Conservation (phyloP, 2,797 vertebrate genomes). For the Pseudocheirus occidentalis region DNA sequence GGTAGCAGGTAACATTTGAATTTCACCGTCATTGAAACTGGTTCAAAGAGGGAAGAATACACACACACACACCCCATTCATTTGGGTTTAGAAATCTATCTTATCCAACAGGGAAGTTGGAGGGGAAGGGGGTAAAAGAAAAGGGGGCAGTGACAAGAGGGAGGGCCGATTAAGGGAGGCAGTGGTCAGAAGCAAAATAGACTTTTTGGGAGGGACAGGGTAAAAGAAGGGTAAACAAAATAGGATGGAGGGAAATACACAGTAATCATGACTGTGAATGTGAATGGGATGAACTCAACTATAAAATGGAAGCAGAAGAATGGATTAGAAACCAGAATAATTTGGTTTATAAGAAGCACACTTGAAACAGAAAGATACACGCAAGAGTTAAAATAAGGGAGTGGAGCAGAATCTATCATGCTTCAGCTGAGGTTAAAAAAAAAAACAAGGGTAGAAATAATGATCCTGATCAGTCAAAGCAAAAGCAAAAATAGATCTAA, state of each 20-base stretch:
- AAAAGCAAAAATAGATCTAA: neutral
- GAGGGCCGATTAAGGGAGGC: neutral
- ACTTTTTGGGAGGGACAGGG: neutral
- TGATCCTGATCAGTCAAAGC: neutral
- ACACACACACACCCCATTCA: neutral
- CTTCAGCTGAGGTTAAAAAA: neutral
- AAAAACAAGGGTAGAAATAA: neutral
- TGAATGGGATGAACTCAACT: neutral
- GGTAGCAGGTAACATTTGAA: too few relatives aligned
- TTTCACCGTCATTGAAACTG: neutral
- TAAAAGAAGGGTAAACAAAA: neutral
- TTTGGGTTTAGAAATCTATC: neutral
- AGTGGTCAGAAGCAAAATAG: neutral
- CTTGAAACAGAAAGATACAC: neutral
- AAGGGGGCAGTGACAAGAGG: neutral
- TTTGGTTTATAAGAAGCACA: too few relatives aligned
- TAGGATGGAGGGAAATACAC: neutral
- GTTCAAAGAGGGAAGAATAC: neutral
- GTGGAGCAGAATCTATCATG: neutral
- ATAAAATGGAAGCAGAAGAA: neutral
- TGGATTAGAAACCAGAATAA: neutral
- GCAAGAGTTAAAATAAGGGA: neutral
- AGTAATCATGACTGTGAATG: neutral
- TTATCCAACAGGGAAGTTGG: neutral
- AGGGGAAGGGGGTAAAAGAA: neutral